These are phyloP conservation scores for Xenopus petersii DNA, from an alignment of 2,797 vertebrate species.

Conservation along the genomic window DNA sequence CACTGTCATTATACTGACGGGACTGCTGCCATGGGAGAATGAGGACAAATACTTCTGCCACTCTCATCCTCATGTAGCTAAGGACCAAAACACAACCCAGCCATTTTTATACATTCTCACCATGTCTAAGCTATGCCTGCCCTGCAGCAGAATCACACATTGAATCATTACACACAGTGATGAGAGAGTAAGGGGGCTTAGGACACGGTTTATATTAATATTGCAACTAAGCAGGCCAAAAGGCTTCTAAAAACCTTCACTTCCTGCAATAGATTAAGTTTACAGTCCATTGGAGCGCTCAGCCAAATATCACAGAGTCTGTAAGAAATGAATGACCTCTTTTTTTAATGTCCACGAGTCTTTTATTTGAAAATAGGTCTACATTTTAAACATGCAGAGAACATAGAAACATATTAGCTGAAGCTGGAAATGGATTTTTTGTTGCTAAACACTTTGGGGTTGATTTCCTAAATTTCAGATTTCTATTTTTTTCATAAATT, in stretches of 20 bases:
- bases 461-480: too few species aligned
- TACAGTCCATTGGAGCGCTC: neutral
- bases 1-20: too few species aligned
- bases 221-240: neutral
- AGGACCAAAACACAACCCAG: slow-evolving; percentile 8
- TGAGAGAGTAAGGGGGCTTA: slow-evolving; percentile 5
- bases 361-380: too few species aligned
- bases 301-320: neutral
- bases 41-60: slow-evolving; percentile 19
- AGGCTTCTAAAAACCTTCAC: neutral
- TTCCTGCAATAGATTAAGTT: neutral
- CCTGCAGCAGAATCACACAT: slow-evolving; percentile 30
- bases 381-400: too few species aligned
- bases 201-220: neutral
- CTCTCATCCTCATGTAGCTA: slow-evolving; percentile 10
- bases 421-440: too few species aligned
- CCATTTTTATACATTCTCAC: slow-evolving; percentile 19
- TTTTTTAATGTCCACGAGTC: neutral
- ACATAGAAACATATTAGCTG: too few species aligned
- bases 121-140: slow-evolving; percentile 14
- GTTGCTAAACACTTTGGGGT: too few species aligned
- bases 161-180: slow-evolving; percentile 36
- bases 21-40: slow-evolving; percentile 3
- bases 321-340: neutral
- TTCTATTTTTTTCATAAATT: too few species aligned